phyloP scores from a whole-genome alignment of 2,113 vertebrate species.

The Meriones unguiculatus region DNA sequence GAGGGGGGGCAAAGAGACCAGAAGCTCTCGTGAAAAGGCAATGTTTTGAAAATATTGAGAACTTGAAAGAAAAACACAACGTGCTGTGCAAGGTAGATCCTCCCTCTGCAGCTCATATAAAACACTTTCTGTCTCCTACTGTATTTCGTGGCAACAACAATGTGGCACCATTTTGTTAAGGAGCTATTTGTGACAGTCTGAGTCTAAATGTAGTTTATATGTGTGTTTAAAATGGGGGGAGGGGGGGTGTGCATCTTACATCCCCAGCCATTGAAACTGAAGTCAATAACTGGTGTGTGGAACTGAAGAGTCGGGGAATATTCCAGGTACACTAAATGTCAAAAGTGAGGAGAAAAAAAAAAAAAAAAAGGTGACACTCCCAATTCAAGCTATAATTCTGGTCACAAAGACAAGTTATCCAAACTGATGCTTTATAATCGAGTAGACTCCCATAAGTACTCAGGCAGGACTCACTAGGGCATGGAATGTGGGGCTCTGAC shows the following conservation, averaged over 20 bases:
- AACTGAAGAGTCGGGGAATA: background rate
- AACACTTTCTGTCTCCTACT: background rate
- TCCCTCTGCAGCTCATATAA: background rate
- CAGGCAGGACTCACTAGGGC: background rate
- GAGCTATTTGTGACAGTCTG: background rate
- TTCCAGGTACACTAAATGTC: background rate
- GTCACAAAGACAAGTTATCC: conserved; percentile 3
- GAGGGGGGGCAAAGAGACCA: background rate
- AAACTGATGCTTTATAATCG: background rate
- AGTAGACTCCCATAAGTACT: background rate
- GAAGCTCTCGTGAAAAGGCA: background rate
- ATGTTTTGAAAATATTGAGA: background rate
- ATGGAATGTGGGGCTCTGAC: background rate
- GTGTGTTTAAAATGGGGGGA: background rate
- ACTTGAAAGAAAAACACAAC: background rate
- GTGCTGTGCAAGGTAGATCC: background rate
- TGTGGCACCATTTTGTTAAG: background rate
- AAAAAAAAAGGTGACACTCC: background rate
- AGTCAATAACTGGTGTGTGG: background rate
- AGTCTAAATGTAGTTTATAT: conserved; percentile 41
- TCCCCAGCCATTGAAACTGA: background rate
- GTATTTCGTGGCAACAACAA: background rate
- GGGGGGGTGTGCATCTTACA: background rate
- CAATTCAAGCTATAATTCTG: background rate
- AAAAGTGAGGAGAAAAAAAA: background rate